Base-by-base conservation (phyloP, 1,140 invertebrate genomes). In the Helicorthomorpha holstii region DNA sequence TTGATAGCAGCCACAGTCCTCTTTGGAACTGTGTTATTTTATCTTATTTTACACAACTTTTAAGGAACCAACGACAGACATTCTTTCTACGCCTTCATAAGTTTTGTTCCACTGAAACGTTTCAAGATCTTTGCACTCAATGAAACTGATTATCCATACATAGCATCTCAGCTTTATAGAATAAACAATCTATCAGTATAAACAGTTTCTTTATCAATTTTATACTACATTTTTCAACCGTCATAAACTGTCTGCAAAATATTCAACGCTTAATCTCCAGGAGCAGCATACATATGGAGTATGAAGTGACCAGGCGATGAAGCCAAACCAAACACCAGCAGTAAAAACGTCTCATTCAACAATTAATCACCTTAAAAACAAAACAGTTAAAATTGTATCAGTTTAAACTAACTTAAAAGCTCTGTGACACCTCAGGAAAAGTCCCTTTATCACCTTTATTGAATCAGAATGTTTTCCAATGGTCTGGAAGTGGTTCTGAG, bases 211-310 rank as follows among this genome's bases (percentile, higher is more conserved):
- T n/a, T n/a, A n/a, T n/a, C n/a, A n/a, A n/a, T n/a, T n/a, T n/a
- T n/a, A 7, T 4, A 48, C 4, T 10, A 12, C 34, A 54, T 27
- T 25, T 14, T 21, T 19, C 16, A 60, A 68, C 80, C 74, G 21
- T 85, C 80, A 60, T 80, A 70, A 3, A 90, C 61, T 0, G 88
- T 93, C 67, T 98, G 92, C 16, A 95, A 60, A 4, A 85, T 80
- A 1, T 82, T 64, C 16, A 97, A 66, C 1, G 84, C 75, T 70
- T 98, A 98, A 23, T 93, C 95, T 26, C 95, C 95, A 1, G 95
- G 95, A 22, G 90, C 86, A 4, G 92, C 82, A 73, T 95, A 98
- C 68, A 98, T 77, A 69, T 99, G 95, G 23, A 97, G 73, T 14
- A 98, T 75, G 3, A 64, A 66, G 60, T 96, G 85, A 0, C 78